phyloP scores from a whole-genome alignment of 2,888 invertebrate species.

The Caenorhabditis sulstoni region DNA sequence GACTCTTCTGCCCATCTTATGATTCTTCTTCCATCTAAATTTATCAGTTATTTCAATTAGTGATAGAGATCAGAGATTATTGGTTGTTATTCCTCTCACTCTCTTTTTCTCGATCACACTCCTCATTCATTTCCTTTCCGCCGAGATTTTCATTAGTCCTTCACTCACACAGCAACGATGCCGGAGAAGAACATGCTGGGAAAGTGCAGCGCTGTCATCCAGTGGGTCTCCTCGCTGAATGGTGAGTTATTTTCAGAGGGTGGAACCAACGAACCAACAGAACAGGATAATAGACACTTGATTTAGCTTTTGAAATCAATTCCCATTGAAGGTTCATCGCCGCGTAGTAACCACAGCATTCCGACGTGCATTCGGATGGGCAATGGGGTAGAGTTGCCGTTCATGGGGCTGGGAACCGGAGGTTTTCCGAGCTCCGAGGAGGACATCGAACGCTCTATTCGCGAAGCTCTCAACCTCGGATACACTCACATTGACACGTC shows the following conservation, averaged over 20 bases:
- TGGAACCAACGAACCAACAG: not conserved
- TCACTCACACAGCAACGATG: constrained; percentile 2
- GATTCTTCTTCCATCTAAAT: not conserved
- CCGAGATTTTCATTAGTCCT: not conserved
- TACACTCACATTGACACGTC: constrained; percentile 85
- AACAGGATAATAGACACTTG: not conserved
- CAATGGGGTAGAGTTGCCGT: constrained; percentile 55
- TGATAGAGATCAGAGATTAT: constrained; percentile 17
- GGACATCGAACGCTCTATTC: constrained; percentile 24
- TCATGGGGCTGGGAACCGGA: constrained; percentile 60
- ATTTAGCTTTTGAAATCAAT: not conserved
- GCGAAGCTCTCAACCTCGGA: constrained; percentile 68
- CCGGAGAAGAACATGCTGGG: constrained; percentile 6
- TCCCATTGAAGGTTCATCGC: constrained; percentile 18
- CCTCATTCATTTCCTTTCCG: not conserved
- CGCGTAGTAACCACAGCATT: constrained; percentile 28
- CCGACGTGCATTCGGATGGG: constrained; percentile 50
- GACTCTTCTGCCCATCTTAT: not conserved
- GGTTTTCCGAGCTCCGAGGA: constrained; percentile 16
- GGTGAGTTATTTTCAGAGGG: constrained; percentile 8
- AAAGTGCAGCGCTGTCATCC: constrained; percentile 20
- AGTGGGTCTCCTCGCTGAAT: constrained; percentile 17
- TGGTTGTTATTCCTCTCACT: constrained; percentile 4
- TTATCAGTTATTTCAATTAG: constrained; percentile 13
- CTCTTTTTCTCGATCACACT: constrained; percentile 4